phyloP scores from a whole-genome alignment of 2,888 invertebrate species.

The Dynastes tityus region DNA sequence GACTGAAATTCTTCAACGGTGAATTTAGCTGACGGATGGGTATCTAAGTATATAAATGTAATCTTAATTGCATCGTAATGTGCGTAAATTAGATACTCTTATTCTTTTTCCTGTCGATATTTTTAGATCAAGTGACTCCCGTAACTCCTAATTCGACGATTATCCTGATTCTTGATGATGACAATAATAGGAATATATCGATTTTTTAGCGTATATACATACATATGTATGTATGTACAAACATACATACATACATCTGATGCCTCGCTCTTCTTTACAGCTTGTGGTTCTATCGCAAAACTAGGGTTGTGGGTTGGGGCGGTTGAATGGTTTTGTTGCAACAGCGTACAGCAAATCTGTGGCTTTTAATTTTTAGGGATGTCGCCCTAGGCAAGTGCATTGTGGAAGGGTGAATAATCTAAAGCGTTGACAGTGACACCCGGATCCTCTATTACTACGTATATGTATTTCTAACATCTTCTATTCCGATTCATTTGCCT shows the following conservation, averaged over 20 bases:
- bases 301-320: constrained; percentile 53
- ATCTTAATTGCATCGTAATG: constrained; percentile 24
- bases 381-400: constrained; percentile 67
- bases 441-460: constrained; percentile 49
- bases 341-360: constrained; percentile 69
- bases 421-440: constrained; percentile 59
- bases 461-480: constrained; percentile 4
- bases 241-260: neutral
- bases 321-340: constrained; percentile 59
- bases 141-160: neutral
- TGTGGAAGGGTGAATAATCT: constrained; percentile 70
- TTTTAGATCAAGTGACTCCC: constrained; percentile 1
- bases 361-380: constrained; percentile 71
- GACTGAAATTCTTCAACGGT: constrained; percentile 29
- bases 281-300: constrained; percentile 52
- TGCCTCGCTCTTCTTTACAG: constrained; percentile 42
- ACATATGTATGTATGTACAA: too few species aligned
- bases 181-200: constrained; percentile 48
- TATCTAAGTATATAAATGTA: constrained; percentile 24
- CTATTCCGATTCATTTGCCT: neutral
- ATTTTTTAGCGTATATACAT: constrained; percentile 44
- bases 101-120: neutral
- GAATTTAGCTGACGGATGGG: constrained; percentile 11
- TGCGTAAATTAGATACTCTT: too few species aligned
- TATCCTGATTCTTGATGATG: too few species aligned